Percentiles rank a stretch among this genome's conserved stretches.
These are phyloP conservation scores for Steinernema carpocapsae DNA, from an alignment of 2,888 invertebrate species.

Conservation along the genomic window DNA sequence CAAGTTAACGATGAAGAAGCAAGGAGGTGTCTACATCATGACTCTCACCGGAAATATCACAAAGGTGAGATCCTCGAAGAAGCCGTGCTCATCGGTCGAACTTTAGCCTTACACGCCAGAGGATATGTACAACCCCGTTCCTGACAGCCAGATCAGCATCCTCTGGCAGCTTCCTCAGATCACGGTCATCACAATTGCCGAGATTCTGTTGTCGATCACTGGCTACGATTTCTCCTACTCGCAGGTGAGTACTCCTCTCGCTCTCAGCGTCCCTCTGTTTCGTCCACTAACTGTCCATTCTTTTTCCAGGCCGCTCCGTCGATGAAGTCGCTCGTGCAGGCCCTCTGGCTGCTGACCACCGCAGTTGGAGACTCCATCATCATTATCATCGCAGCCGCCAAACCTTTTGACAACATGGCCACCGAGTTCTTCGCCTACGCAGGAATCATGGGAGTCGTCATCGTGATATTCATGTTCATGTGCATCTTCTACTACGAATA, in stretches of 20 bases:
- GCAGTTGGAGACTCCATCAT: constrained; percentile 92
- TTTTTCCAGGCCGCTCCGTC: constrained; percentile 78
- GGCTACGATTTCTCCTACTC: constrained; percentile 70
- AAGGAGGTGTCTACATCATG: constrained; percentile 62
- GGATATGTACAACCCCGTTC: constrained; percentile 40
- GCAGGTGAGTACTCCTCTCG: constrained; percentile 45
- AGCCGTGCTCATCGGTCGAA: neutral
- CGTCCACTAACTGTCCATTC: constrained; percentile 14
- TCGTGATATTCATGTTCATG: constrained; percentile 82
- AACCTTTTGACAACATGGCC: constrained; percentile 59
- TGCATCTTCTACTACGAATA: constrained; percentile 78
- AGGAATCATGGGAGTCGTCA: constrained; percentile 81
- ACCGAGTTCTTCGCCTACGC: constrained; percentile 61
- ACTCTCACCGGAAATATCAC: constrained; percentile 45
- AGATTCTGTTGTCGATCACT: constrained; percentile 72
- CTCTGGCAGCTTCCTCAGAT: constrained; percentile 71
- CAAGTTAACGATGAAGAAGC: constrained; percentile 42
- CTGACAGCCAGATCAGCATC: constrained; percentile 68
- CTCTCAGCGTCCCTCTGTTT: no score
- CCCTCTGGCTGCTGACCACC: constrained; percentile 88
- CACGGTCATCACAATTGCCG: constrained; percentile 71
- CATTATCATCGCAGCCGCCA: constrained; percentile 76
- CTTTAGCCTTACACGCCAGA: constrained; percentile 5
- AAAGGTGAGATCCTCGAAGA: neutral
- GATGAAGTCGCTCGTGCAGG: constrained; percentile 93